phyloP scores from a whole-genome alignment of 2,113 vertebrate genomes.

The Danio rerio region DNA sequence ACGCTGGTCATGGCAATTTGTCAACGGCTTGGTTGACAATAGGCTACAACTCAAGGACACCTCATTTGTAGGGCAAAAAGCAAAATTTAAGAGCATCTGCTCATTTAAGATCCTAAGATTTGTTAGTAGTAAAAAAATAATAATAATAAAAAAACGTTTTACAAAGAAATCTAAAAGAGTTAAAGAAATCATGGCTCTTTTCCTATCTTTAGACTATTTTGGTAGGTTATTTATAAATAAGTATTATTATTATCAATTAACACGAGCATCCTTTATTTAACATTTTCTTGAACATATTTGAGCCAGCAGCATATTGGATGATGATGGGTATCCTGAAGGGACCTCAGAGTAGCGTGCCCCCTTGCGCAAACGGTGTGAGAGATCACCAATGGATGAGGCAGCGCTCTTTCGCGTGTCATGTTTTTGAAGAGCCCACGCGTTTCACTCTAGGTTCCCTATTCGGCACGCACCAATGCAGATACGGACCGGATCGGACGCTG shows the following conservation, averaged over 20 bases:
- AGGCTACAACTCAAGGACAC: neutral
- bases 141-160: no score
- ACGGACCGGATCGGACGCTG: conserved; percentile 44
- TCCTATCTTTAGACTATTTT: no score
- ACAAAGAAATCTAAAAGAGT: no score
- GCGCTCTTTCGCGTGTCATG: conserved; percentile 29
- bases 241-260: no score
- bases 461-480: conserved; percentile 74
- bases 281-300: neutral
- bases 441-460: conserved; percentile 58
- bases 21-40: neutral
- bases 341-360: conserved; percentile 28
- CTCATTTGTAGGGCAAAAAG: neutral
- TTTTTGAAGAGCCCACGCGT: conserved; percentile 48
- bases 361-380: conserved; percentile 40
- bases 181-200: no score
- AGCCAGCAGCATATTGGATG: neutral
- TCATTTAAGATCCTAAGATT: neutral
- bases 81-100: neutral
- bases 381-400: conserved; percentile 39
- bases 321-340: conserved; percentile 14
- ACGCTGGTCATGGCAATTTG: no score
- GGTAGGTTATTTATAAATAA: no score
- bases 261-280: no score
- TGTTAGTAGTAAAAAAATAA: no score